A percentile compares a stretch with the other conserved stretches of the same genome.
phyloP scores from a whole-genome alignment of 1,140 invertebrate genomes.

The Glomeris maerens region DNA sequence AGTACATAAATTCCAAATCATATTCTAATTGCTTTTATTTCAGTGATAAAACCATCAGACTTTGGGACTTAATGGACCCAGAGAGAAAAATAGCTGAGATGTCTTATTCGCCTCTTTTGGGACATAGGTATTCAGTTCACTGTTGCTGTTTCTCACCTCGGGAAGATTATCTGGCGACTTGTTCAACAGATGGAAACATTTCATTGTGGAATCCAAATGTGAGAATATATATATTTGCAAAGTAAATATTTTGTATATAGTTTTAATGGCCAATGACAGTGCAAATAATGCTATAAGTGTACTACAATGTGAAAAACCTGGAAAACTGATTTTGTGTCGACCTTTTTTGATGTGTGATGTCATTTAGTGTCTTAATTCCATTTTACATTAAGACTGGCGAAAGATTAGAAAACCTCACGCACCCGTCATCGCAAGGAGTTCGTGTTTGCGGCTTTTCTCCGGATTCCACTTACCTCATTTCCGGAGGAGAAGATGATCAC shows the following conservation, averaged over 20 bases:
- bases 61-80: slow-evolving; percentile 25
- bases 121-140: slow-evolving; percentile 33
- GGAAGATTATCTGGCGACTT: slow-evolving; percentile 49
- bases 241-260: neutral
- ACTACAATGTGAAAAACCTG: neutral
- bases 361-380: slow-evolving; percentile 3
- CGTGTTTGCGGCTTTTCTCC: slow-evolving; percentile 50
- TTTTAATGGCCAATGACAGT: neutral
- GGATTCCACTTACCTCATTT: slow-evolving; percentile 46
- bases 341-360: neutral
- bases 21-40: neutral
- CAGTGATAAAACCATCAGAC: slow-evolving; percentile 31
- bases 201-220: slow-evolving; percentile 50
- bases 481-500: slow-evolving; percentile 57
- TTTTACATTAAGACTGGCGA: slow-evolving; percentile 36
- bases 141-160: slow-evolving; percentile 48
- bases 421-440: slow-evolving; percentile 47
- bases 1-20: neutral
- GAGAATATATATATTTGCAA: neutral
- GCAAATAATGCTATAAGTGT: neutral
- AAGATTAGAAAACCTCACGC: slow-evolving; percentile 45
- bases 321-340: slow-evolving; percentile 1
- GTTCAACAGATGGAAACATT: slow-evolving; percentile 56
- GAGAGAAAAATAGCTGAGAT: slow-evolving; percentile 24
- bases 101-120: slow-evolving; percentile 28